These are phyloP conservation scores for Mandrillus leucophaeus DNA, from an alignment of 2,113 vertebrate genomes.

Conservation along the genomic window DNA sequence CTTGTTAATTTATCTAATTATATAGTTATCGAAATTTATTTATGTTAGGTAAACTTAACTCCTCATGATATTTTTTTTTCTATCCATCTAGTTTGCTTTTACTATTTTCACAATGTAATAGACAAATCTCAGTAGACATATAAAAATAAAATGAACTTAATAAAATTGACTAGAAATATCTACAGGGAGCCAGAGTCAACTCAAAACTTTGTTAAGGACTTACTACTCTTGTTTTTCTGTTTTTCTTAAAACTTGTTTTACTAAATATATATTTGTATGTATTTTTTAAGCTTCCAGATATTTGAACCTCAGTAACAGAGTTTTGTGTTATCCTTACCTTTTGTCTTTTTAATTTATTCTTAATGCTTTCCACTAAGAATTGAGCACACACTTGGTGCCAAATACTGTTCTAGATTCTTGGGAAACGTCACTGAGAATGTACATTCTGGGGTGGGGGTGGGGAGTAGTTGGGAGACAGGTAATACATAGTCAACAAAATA, in stretches of 20 bases:
- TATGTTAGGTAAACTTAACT: neutral
- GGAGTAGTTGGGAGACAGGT: neutral
- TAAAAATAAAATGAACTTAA: neutral
- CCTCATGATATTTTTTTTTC: neutral
- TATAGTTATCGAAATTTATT: neutral
- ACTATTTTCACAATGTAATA: neutral
- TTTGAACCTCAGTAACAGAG: neutral
- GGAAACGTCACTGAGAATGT: neutral
- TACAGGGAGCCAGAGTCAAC: neutral
- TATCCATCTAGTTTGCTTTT: neutral
- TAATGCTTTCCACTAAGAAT: neutral
- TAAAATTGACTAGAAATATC: neutral
- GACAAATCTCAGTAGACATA: neutral
- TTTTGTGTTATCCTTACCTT: neutral
- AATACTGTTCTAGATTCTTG: neutral
- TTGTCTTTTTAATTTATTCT: neutral
- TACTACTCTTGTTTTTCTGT: neutral
- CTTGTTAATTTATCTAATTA: neutral
- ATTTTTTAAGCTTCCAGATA: neutral
- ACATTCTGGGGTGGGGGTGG: neutral
- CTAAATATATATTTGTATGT: neutral
- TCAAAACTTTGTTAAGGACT: neutral
- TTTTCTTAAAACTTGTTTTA: neutral
- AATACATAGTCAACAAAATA: neutral
- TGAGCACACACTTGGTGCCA: neutral